Evolutionary conservation across 2,113 vertebrate genomes (phyloP), one percentile per base, ranked within the genome.

Genomic region (Charadrius vociferus): DNA sequence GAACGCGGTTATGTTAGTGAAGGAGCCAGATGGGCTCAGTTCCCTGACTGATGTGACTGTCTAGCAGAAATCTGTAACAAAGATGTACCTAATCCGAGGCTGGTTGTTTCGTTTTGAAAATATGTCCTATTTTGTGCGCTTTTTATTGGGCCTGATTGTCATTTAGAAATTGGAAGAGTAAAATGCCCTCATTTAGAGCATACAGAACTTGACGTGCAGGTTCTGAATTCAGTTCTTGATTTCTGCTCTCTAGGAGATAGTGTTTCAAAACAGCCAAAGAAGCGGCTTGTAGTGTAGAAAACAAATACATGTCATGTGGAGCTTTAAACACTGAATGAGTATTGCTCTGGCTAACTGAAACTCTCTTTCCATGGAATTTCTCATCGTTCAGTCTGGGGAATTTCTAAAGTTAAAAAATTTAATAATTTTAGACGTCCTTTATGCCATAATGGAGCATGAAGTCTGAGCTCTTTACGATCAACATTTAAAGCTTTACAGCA

Each of bases 1-100:
- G 0, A 41, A 24, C 26, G 2, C 0, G 6, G 29, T 37, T 55
- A 7, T 7, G 19, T 50, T 65, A 27, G 49, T 12, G 66, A 67
- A 55, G 53, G 36, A 86, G 62, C 30, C n/a, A 27, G 3, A 10
- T 1, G 3, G 39, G 34, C 63, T 73, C 59, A 17, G 23, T 80
- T 29, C 43, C 80, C 14, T 37, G 49, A 16, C 29, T 26, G 36
- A 63, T 77, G 43, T n/a, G 53, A 53, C 13, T 22, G 4, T 62
- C 2, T 0, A 77, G 63, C 32, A 73, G 72, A 72, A 93, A 80
- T 77, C 49, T 9, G 4, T 78, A 53, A 24, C 3, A 41, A 39
- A 81, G 32, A 9, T 20, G 37, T 10, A 71, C 32, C 32, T 88
- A 17, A 56, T 82, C 45, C 24, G 17, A 77, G 24, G 20, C 50